Evolutionary conservation across 1,140 invertebrate species (phyloP), one percentile per base, ranked within the genome.

Genomic region (Camponotus pennsylvanicus): DNA sequence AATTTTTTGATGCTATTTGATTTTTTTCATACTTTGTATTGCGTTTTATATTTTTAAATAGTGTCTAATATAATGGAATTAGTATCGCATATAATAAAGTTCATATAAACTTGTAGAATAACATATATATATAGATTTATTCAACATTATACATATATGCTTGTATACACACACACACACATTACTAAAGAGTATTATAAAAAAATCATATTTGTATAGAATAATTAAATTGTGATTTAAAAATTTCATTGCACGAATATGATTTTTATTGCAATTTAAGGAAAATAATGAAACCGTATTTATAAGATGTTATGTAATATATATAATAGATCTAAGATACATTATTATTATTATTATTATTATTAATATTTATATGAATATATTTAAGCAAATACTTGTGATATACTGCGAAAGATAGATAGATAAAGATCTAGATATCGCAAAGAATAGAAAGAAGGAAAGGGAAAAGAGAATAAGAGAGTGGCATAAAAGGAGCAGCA

Each of bases 401-500:
- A 89, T 73, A 18, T 18, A 76, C n/a, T 52, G 77, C 63, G 59
- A 6, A 8, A 90, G 91, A 93, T 27, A 27, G 27, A 27, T 93
- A 92, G 27, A 27, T 93, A 92, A 86, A 64, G 70, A 93, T 92
- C 92, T 91, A 73, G 78, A 88, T 87, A 78, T 86, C 9, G 82
- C 32, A 49, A 57, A 77, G 71, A 86, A 86, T 80, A 66, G 83
- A 70, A 88, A 84, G 55, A 15, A 27, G 55, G 64, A 85, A 88
- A 75, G 52, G 49, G 64, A 27, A 57, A 66, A 63, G 40, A 63
- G 49, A 82, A 73, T 73, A 80, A 87, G 77, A 77, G 78, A 32
- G 18, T 7, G n/a, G 83, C 89, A 91, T 93, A 86, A 95, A 95
- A 94, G 90, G 93, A 95, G 91, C 94, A 93, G 86, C 89, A 88